Conservation (phyloP, 2,113 vertebrate genomes). For the Muntiacus reevesi region DNA sequence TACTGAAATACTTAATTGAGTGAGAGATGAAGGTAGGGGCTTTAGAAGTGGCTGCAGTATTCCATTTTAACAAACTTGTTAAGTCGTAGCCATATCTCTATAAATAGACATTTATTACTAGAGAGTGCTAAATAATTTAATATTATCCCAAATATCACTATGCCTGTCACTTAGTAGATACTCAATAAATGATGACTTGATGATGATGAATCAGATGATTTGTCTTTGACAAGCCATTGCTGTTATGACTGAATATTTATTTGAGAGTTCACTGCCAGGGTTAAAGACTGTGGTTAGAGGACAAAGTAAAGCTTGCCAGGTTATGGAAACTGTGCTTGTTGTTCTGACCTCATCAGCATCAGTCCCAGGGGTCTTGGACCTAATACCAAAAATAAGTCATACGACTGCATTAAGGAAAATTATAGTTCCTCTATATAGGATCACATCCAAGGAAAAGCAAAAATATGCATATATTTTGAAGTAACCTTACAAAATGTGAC, state of each 20-base stretch:
- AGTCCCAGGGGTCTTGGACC: background rate
- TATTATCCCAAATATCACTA: conserved; percentile 11
- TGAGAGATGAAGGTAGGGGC: background rate
- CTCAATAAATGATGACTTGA: conserved; percentile 51
- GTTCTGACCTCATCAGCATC: conserved; percentile 14
- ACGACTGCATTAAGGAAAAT: conserved; percentile 20
- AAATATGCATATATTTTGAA: background rate
- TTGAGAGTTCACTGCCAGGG: background rate
- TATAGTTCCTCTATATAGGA: background rate
- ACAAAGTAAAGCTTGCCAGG: background rate
- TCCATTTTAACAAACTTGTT: conserved; percentile 26
- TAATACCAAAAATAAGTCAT: background rate
- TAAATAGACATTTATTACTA: conserved; percentile 57
- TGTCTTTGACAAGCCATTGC: background rate
- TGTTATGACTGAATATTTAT: conserved; percentile 38
- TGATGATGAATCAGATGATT: conserved; percentile 15
- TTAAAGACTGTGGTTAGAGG: conserved; percentile 4
- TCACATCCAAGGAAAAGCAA: background rate
- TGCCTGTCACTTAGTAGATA: conserved; percentile 25
- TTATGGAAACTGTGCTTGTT: background rate
- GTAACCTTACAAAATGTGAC: conserved; percentile 26
- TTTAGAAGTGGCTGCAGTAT: conserved; percentile 14
- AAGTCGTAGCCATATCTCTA: background rate
- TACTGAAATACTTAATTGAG: conserved; percentile 32
- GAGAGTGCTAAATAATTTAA: conserved; percentile 6